phyloP scores from a whole-genome alignment of 2,797 vertebrate genomes.

The Hydrolagus colliei region DNA sequence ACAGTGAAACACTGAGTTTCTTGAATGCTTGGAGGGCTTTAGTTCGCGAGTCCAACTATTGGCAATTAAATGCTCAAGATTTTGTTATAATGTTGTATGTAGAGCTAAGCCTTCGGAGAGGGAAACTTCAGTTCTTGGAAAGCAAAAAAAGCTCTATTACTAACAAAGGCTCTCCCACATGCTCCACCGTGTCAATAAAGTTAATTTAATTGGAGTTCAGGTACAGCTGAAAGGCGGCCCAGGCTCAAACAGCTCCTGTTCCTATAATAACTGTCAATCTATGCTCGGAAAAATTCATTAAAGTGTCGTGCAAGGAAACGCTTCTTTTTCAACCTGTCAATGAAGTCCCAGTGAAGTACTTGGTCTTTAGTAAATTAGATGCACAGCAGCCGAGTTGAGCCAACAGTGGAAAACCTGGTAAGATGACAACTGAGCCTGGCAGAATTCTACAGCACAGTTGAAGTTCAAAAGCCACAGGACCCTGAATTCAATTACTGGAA shows the following conservation, averaged over 20 bases:
- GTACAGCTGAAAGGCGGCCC: too few relatives aligned
- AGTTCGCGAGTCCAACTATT: neutral
- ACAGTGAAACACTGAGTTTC: neutral
- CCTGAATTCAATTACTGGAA: neutral
- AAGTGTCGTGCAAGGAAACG: neutral
- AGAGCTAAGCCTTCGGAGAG: too few relatives aligned
- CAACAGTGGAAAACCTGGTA: neutral
- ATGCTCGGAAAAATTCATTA: neutral
- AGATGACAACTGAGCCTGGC: neutral
- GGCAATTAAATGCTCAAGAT: neutral
- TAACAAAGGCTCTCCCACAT: too few relatives aligned
- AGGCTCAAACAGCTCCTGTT: too few relatives aligned
- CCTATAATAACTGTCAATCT: too few relatives aligned
- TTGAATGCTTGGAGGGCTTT: neutral
- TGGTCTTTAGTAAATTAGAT: neutral
- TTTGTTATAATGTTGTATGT: neutral
- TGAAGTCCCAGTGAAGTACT: neutral
- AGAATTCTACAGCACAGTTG: neutral
- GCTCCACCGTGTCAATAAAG: too few relatives aligned
- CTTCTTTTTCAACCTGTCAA: neutral
- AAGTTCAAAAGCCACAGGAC: neutral
- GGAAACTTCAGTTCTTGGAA: too few relatives aligned
- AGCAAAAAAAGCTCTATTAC: too few relatives aligned
- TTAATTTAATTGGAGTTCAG: too few relatives aligned
- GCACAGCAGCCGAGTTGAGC: neutral